Evolutionary conservation across 2,797 vertebrate species (phyloP).

Genomic region (Gouania willdenowi): DNA sequence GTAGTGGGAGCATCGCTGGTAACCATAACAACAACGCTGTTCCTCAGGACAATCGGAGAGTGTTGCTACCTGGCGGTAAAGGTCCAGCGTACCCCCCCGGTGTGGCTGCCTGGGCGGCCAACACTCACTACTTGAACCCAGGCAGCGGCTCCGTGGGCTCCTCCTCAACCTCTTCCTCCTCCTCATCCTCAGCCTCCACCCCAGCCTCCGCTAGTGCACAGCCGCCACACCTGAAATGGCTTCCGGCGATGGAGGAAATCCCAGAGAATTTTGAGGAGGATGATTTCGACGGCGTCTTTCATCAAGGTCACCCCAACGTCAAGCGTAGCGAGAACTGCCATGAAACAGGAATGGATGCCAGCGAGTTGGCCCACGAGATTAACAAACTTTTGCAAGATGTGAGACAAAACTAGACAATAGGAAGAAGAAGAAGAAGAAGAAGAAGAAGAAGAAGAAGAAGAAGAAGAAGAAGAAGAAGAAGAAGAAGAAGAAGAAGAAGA

Average conservation of each 20-base stretch:
- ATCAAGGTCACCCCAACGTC: conserved; percentile 75
- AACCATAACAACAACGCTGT: conserved; percentile 54
- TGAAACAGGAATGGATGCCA: conserved; percentile 87
- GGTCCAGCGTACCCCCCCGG: conserved; percentile 82
- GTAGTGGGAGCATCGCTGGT: conserved; percentile 24
- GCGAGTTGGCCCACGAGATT: conserved; percentile 94
- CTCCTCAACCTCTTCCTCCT: not conserved
- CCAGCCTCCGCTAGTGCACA: conserved; percentile 64
- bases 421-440: no score
- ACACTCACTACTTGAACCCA: conserved; percentile 90
- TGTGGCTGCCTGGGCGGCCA: conserved; percentile 93
- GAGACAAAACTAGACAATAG: conserved; percentile 80
- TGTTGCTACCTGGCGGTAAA: conserved; percentile 78
- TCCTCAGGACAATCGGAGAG: conserved; percentile 81
- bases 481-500: no score
- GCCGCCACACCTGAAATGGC: conserved; percentile 87
- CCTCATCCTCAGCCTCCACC: conserved; percentile 31
- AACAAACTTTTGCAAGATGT: conserved; percentile 96
- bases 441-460: no score
- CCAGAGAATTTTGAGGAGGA: conserved; percentile 97
- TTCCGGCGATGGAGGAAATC: conserved; percentile 98
- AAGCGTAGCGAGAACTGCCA: conserved; percentile 82
- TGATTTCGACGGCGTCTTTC: conserved; percentile 91
- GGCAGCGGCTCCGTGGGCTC: conserved; percentile 62
- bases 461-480: no score